Percentiles rank a stretch among this genome's conserved stretches.
Evolutionary conservation across 37 sponge, comb jelly and placozoan genomes (phyloP).

Genomic region (Ephydatia muelleri): DNA sequence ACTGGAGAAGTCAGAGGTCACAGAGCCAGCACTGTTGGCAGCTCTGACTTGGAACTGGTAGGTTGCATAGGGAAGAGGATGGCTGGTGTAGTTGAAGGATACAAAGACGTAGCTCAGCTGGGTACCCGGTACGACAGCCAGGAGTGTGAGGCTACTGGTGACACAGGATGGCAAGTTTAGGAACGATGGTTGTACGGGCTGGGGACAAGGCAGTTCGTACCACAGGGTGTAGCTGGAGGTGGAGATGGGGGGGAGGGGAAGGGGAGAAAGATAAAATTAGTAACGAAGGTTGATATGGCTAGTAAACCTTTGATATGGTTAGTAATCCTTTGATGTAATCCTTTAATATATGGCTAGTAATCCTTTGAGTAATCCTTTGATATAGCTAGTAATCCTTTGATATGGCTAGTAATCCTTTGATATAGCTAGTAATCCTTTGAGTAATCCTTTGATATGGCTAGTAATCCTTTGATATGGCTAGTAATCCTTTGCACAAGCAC

Average conservation of each 20-base stretch:
- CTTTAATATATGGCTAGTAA: too few relatives aligned
- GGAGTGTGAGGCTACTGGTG: slow-evolving; percentile 13
- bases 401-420: too few relatives aligned
- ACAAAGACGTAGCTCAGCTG: neutral
- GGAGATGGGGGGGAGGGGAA: neutral
- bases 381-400: too few relatives aligned
- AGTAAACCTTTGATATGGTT: too few relatives aligned
- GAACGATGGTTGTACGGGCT: slow-evolving; percentile 43
- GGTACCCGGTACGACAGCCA: slow-evolving; percentile 2
- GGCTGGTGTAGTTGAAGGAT: neutral
- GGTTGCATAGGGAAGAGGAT: slow-evolving; percentile 61
- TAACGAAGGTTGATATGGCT: too few relatives aligned
- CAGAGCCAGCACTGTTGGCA: slow-evolving; percentile 63
- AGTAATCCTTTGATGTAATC: too few relatives aligned
- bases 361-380: too few relatives aligned
- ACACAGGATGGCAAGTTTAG: slow-evolving; percentile 4
- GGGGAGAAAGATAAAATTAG: neutral
- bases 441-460: too few relatives aligned
- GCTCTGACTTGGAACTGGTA: slow-evolving; percentile 78
- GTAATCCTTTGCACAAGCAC: neutral
- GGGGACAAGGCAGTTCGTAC: slow-evolving; percentile 68
- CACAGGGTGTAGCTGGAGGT: slow-evolving; percentile 69
- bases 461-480: too few relatives aligned
- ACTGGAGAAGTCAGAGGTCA: slow-evolving; percentile 49
- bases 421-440: too few relatives aligned